A percentile compares a stretch with the other conserved stretches of the same genome.
Evolutionary conservation across 2,797 vertebrate genomes (phyloP).

Genomic region (Alfaro cultratus): DNA sequence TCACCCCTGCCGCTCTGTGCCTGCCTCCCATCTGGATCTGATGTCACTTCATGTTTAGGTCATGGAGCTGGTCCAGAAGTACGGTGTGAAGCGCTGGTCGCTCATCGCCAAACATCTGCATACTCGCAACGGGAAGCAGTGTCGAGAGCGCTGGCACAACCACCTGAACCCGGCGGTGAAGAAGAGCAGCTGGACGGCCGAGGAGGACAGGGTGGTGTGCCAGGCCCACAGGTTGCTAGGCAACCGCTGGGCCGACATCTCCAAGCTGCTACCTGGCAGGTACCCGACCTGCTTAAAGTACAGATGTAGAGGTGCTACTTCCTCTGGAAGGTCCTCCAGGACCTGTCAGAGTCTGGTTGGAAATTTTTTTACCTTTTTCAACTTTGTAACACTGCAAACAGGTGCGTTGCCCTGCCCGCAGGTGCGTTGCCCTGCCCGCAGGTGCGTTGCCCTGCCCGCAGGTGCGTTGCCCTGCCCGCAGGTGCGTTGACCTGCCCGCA

Average conservation of each 20-base stretch:
- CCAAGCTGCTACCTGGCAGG: constrained; percentile 96
- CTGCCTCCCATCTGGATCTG: neutral
- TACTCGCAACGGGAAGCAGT: constrained; percentile 96
- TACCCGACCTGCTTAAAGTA: constrained; percentile 37
- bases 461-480: no score
- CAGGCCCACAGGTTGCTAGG: constrained; percentile 93
- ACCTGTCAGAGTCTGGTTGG: no score
- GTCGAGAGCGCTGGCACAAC: constrained; percentile 98
- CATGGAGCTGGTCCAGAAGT: constrained; percentile 92
- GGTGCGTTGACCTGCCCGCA: no score
- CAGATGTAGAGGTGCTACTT: no score
- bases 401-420: no score
- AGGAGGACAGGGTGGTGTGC: constrained; percentile 94
- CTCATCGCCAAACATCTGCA: constrained; percentile 94
- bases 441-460: no score
- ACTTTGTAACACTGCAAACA: no score
- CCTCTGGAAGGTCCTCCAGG: no score
- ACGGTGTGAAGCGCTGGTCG: constrained; percentile 94
- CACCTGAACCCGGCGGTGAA: constrained; percentile 96
- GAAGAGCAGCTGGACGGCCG: constrained; percentile 95
- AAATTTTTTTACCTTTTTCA: no score
- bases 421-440: no score
- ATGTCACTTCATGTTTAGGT: constrained; percentile 80
- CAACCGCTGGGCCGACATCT: constrained; percentile 98
- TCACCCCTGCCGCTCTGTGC: neutral